These are phyloP conservation scores for Pelobates fuscus DNA, from an alignment of 2,113 vertebrate species.

Conservation along the genomic window DNA sequence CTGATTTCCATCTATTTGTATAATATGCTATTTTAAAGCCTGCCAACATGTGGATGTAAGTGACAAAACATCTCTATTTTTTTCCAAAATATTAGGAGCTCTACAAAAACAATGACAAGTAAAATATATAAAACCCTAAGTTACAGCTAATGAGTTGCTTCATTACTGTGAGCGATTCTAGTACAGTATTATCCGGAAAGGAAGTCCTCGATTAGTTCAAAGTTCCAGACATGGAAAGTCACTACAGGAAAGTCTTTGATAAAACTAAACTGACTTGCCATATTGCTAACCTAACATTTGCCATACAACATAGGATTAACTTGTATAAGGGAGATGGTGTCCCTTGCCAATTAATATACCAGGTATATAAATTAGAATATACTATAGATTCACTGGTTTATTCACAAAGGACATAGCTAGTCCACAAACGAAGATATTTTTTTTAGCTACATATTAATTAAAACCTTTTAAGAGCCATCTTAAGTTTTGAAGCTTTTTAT, in stretches of 20 bases:
- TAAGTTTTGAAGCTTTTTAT: too few species aligned
- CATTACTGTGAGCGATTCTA: conserved; percentile 19
- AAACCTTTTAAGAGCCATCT: too few species aligned
- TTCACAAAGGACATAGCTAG: too few species aligned
- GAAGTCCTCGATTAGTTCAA: conserved; percentile 17
- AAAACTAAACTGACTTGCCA: background rate
- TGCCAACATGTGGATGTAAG: background rate
- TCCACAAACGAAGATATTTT: too few species aligned
- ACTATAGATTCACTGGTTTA: too few species aligned
- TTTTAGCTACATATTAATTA: too few species aligned
- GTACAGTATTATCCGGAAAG: conserved; percentile 8
- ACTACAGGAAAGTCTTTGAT: conserved; percentile 21
- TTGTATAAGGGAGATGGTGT: too few species aligned
- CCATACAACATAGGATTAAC: too few species aligned
- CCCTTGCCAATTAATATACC: too few species aligned
- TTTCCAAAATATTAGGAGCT: conserved; percentile 14
- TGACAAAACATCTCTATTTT: conserved; percentile 18
- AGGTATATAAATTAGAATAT: too few species aligned
- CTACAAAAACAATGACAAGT: background rate
- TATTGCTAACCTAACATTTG: background rate
- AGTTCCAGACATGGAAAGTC: conserved; percentile 13
- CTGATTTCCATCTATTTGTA: background rate
- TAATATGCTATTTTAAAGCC: background rate
- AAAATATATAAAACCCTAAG: conserved; percentile 1
- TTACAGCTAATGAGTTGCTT: conserved; percentile 12